phyloP scores from a whole-genome alignment of 2,113 vertebrate genomes.

The Beaufortia kweichowensis region DNA sequence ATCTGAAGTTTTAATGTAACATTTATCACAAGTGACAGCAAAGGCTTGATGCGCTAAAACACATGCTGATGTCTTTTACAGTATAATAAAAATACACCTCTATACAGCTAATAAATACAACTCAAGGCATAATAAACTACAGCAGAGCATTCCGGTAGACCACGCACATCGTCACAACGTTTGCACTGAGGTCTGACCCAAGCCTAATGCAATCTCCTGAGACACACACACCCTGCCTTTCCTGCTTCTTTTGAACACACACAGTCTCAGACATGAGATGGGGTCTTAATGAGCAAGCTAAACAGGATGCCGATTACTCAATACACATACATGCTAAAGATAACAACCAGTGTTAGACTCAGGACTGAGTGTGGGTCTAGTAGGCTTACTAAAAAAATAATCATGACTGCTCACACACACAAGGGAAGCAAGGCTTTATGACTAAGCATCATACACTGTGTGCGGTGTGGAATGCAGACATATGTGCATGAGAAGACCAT shows the following conservation, averaged over 20 bases:
- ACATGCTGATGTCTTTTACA: not conserved
- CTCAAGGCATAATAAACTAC: constrained; percentile 1
- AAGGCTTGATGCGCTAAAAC: not conserved
- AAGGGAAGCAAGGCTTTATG: not conserved
- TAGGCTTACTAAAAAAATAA: constrained; percentile 10
- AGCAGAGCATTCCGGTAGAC: not conserved
- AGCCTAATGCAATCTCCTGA: constrained; percentile 29
- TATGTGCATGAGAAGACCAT: not conserved
- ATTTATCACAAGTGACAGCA: too few species aligned
- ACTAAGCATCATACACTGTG: constrained; percentile 15
- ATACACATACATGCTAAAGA: not conserved
- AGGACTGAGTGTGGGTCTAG: not conserved
- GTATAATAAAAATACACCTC: not conserved
- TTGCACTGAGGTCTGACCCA: not conserved
- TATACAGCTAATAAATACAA: not conserved
- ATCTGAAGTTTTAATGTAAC: too few species aligned
- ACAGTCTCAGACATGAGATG: not conserved
- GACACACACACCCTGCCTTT: constrained; percentile 39
- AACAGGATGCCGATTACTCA: not conserved
- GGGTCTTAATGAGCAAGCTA: not conserved
- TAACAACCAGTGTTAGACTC: constrained; percentile 1
- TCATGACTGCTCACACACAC: constrained; percentile 21
- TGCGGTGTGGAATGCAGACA: constrained; percentile 13
- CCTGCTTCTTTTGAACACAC: constrained; percentile 25
- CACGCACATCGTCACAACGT: not conserved